Conservation (phyloP, 2,888 invertebrate genomes). For the Rhimphoctona megacephalus region DNA sequence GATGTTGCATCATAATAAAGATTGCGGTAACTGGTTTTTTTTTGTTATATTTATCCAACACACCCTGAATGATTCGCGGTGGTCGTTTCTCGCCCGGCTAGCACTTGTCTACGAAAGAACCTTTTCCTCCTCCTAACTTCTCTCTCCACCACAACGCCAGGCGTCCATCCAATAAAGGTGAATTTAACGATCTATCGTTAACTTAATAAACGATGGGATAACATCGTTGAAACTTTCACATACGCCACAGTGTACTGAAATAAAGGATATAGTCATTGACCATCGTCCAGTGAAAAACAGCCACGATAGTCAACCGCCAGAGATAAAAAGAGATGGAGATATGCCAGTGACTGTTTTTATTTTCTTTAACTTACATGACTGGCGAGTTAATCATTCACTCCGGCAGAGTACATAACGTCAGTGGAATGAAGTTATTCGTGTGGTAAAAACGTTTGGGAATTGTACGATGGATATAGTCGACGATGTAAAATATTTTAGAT, state of each 20-base stretch:
- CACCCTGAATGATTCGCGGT: conserved; percentile 8
- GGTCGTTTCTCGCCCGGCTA: conserved; percentile 42
- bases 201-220: conserved; percentile 81
- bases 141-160: conserved; percentile 69
- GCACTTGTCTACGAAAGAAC: conserved; percentile 49
- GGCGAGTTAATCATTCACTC: conserved; percentile 7
- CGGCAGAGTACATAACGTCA: conserved; percentile 4
- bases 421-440: conserved; percentile 40
- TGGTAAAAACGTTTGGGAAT: conserved; percentile 56
- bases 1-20: conserved; percentile 48
- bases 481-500: conserved; percentile 30
- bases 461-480: conserved; percentile 7
- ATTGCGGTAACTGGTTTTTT: conserved; percentile 11
- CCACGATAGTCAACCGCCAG: background rate
- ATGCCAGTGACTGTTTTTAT: conserved; percentile 27
- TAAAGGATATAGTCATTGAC: conserved; percentile 25
- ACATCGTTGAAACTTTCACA: conserved; percentile 75
- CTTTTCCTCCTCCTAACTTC: conserved; percentile 21
- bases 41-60: conserved; percentile 39
- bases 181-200: conserved; percentile 82
- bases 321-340: conserved; percentile 12
- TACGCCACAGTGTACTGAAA: conserved; percentile 9
- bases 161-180: conserved; percentile 80
- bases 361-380: background rate
- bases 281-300: conserved; percentile 9